Conservation (phyloP, 2,888 invertebrate species). For the Lithophane socia region DNA sequence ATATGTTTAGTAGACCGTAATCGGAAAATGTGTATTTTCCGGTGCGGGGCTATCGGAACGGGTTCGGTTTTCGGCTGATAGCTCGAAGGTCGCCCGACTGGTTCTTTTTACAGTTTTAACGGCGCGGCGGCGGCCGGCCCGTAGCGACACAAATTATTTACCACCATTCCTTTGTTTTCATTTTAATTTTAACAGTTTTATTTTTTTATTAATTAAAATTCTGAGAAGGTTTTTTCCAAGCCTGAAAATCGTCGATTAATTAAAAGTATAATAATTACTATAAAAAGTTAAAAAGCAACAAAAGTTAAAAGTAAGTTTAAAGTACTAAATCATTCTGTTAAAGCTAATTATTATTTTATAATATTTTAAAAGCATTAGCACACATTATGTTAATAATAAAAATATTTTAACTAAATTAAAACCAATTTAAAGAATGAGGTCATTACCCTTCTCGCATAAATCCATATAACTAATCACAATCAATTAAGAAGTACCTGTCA, state of each 20-base stretch:
- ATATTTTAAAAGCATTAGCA: not conserved
- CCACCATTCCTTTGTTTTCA: conserved; percentile 75
- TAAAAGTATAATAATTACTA: conserved; percentile 4
- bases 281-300: not conserved
- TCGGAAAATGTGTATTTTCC: conserved; percentile 78
- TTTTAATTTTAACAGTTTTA: conserved; percentile 53
- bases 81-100: conserved; percentile 85
- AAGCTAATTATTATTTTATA: not conserved
- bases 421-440: conserved; percentile 45
- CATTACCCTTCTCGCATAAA: conserved; percentile 51
- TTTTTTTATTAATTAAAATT: not conserved
- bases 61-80: conserved; percentile 84
- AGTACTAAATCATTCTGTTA: not conserved
- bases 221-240: not conserved
- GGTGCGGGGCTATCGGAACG: conserved; percentile 67
- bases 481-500: conserved; percentile 33
- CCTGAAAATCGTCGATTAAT: not conserved
- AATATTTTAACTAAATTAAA: not conserved
- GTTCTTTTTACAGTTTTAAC: conserved; percentile 90
- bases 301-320: too few species aligned
- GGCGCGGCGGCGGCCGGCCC: conserved; percentile 77
- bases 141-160: conserved; percentile 74
- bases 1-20: conserved; percentile 60
- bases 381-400: not conserved
- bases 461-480: conserved; percentile 45